These are phyloP conservation scores for Magallana angulata DNA, from an alignment of 1,140 invertebrate genomes.

Conservation along the genomic window DNA sequence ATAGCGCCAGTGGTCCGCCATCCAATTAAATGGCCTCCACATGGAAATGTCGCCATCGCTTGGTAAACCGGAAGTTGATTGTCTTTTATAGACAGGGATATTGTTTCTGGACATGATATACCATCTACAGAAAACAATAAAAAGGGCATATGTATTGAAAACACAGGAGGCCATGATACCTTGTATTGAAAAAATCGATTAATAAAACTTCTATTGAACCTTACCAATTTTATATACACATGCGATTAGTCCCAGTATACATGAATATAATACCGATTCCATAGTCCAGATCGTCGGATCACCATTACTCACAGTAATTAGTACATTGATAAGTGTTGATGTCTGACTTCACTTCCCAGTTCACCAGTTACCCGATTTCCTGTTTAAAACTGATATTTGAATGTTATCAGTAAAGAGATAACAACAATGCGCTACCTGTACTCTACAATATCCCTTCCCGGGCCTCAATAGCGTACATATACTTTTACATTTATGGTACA, in stretches of 20 bases:
- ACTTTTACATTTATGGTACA: no score
- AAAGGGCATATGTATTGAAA: background rate
- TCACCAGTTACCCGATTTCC: background rate
- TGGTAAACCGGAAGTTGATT: background rate
- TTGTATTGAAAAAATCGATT: no score
- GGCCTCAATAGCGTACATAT: no score
- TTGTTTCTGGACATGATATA: conserved; percentile 11
- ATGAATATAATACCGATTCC: background rate
- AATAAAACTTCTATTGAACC: background rate
- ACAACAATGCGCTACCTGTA: background rate
- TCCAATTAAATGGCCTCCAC: conserved; percentile 13
- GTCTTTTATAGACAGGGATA: background rate
- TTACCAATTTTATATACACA: background rate
- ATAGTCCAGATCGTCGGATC: background rate
- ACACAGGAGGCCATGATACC: no score
- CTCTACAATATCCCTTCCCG: background rate
- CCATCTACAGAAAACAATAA: background rate
- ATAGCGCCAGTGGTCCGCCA: background rate
- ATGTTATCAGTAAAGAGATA: background rate
- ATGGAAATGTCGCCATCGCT: background rate
- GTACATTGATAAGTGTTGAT: background rate
- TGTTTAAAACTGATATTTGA: background rate
- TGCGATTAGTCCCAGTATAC: background rate
- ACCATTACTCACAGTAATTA: background rate
- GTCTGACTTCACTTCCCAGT: background rate